phyloP scores from a whole-genome alignment of 2,888 invertebrate species.

The Drosophila demipolita region DNA sequence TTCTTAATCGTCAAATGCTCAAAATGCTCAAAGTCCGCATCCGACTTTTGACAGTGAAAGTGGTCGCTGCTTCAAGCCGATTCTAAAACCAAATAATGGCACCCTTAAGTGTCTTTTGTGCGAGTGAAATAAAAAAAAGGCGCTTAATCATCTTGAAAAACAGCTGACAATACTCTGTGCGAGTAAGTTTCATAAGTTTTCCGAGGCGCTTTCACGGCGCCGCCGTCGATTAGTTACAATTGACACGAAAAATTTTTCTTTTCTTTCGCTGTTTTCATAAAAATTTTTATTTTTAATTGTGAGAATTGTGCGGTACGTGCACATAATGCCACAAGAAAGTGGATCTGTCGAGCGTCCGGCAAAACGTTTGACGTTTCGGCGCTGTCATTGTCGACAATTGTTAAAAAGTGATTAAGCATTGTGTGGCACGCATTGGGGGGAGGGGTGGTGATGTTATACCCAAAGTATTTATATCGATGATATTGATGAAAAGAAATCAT shows the following conservation, averaged over 20 bases:
- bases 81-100: conserved; percentile 70
- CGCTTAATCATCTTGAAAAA: conserved; percentile 74
- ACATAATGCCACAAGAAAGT: conserved; percentile 61
- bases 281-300: conserved; percentile 73
- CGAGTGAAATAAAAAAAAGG: conserved; percentile 45
- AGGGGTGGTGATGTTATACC: conserved; percentile 5
- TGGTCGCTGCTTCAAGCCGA: conserved; percentile 42
- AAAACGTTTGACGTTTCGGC: conserved; percentile 55
- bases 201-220: conserved; percentile 72
- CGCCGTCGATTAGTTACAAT: conserved; percentile 77
- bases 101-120: conserved; percentile 43
- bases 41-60: conserved; percentile 62
- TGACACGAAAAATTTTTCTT: conserved; percentile 70
- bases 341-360: conserved; percentile 60
- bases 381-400: conserved; percentile 76
- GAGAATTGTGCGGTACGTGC: conserved; percentile 69
- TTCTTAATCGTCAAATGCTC: conserved; percentile 43
- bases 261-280: conserved; percentile 60
- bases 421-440: conserved; percentile 1
- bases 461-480: conserved; percentile 25
- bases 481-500: not conserved
- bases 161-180: conserved; percentile 66
- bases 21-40: conserved; percentile 47
- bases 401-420: conserved; percentile 59
- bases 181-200: conserved; percentile 65